A percentile compares a stretch with the other conserved stretches of the same genome.
Conservation (phyloP, 2,797 vertebrate species). For the Siniperca obscura region DNA sequence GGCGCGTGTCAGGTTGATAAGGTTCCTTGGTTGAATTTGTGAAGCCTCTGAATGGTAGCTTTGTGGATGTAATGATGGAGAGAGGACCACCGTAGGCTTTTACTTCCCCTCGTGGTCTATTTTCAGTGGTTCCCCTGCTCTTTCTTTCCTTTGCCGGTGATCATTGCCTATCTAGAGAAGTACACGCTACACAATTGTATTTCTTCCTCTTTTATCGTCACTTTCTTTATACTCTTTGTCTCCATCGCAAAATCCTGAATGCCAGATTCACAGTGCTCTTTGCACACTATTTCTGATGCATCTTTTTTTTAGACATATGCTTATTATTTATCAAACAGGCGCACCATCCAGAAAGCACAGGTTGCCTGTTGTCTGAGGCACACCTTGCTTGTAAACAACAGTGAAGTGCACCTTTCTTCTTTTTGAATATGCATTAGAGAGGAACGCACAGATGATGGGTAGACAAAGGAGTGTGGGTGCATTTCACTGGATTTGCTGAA, state of each 20-base stretch:
- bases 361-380: background rate
- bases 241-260: conserved; percentile 34
- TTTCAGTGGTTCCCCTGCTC: conserved; percentile 23
- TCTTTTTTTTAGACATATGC: conserved; percentile 22
- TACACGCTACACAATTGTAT: conserved; percentile 31
- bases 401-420: conserved; percentile 1
- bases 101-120: conserved; percentile 25
- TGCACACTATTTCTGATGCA: conserved; percentile 21
- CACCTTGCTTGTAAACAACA: conserved; percentile 9
- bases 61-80: conserved; percentile 2
- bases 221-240: conserved; percentile 20
- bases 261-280: conserved; percentile 18
- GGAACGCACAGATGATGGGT: background rate
- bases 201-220: background rate
- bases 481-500: conserved; percentile 10
- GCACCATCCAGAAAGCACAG: background rate
- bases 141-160: conserved; percentile 29
- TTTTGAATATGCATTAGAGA: conserved; percentile 7
- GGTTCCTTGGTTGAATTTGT: conserved; percentile 15
- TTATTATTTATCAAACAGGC: conserved; percentile 31
- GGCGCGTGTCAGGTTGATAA: background rate
- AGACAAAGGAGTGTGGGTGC: conserved; percentile 17
- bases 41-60: conserved; percentile 27
- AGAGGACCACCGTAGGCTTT: conserved; percentile 5
- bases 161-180: conserved; percentile 39